Evolutionary conservation across 1,140 invertebrate genomes (phyloP).

Genomic region (Hyphantria cunea): DNA sequence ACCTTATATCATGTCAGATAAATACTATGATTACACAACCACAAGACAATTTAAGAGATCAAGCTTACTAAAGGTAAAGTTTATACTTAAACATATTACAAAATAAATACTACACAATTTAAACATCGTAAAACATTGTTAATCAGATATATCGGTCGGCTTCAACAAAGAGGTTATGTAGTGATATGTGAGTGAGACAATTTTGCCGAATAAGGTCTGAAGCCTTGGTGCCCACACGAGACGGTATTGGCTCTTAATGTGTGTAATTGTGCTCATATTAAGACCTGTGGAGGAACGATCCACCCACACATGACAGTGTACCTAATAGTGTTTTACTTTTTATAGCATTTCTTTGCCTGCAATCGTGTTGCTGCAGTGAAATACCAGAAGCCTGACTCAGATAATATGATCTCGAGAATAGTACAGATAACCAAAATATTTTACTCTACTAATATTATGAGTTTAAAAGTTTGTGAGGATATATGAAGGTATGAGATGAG

Average conservation of each 20-base stretch:
- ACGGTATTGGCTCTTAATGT: slow-evolving; percentile 69
- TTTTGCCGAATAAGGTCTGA: slow-evolving; percentile 64
- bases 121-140: slow-evolving; percentile 44
- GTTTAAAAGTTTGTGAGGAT: too few species aligned
- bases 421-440: too few species aligned
- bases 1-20: background rate
- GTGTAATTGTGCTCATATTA: slow-evolving; percentile 76
- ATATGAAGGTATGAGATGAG: too few species aligned
- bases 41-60: too few species aligned
- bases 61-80: too few species aligned
- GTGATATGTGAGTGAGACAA: slow-evolving; percentile 44
- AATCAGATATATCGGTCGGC: slow-evolving; percentile 39
- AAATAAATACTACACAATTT: slow-evolving; percentile 8
- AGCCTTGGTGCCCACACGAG: slow-evolving; percentile 67
- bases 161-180: slow-evolving; percentile 33
- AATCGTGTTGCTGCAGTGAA: background rate
- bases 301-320: slow-evolving; percentile 59
- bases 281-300: slow-evolving; percentile 57
- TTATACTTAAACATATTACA: background rate
- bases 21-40: too few species aligned
- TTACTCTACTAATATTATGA: too few species aligned
- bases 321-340: slow-evolving; percentile 62
- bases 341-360: slow-evolving; percentile 31
- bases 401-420: too few species aligned
- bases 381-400: too few species aligned